Evolutionary conservation across 2,888 invertebrate species (phyloP).

Genomic region (Calameuta filiformis): DNA sequence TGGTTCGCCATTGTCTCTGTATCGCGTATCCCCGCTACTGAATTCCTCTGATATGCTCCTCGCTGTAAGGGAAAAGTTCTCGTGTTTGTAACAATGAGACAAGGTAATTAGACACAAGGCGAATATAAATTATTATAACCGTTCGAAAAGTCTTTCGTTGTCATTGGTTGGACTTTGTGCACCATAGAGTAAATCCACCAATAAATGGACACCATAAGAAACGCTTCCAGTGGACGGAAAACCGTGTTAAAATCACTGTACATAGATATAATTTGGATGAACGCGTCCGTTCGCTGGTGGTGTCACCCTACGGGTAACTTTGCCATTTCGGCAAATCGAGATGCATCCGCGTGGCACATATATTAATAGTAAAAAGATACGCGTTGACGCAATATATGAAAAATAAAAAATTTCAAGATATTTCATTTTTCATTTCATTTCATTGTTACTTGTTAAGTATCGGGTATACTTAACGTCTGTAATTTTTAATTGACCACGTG

Average conservation of each 20-base stretch:
- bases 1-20: constrained; percentile 72
- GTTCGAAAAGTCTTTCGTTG: neutral
- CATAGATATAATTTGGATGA: too few relatives aligned
- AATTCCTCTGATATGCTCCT: constrained; percentile 98
- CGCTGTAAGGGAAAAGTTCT: constrained; percentile 72
- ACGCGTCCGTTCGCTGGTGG: too few relatives aligned
- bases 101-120: neutral
- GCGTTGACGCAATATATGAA: neutral
- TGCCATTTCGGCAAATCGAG: neutral
- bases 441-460: too few relatives aligned
- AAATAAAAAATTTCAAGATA: neutral
- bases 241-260: too few relatives aligned
- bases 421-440: too few relatives aligned
- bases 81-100: neutral
- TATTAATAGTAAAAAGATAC: neutral
- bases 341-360: neutral
- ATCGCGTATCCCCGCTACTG: constrained; percentile 85
- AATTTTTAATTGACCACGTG: too few relatives aligned
- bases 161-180: neutral
- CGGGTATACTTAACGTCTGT: too few relatives aligned
- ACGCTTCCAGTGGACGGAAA: too few relatives aligned
- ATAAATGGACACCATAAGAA: too few relatives aligned
- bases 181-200: too few relatives aligned
- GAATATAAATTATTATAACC: neutral
- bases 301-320: too few relatives aligned